Conservation (phyloP, 2,888 invertebrate genomes). For the Rhabditophanes sp. region DNA sequence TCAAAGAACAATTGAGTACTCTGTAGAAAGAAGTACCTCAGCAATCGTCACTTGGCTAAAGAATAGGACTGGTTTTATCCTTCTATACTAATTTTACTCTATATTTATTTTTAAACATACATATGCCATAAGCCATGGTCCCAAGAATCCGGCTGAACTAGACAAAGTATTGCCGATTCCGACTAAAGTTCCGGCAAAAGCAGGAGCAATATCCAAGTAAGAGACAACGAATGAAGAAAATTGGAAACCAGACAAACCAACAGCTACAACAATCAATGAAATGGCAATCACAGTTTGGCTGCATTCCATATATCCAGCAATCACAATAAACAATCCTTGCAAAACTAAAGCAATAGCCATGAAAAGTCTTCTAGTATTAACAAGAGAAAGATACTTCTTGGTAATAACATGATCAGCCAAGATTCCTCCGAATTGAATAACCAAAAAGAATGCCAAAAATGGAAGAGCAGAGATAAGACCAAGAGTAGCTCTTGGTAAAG, state of each 20-base stretch:
- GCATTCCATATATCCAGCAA: slow-evolving; percentile 35
- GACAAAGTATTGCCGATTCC: slow-evolving; percentile 43
- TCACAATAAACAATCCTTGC: slow-evolving; percentile 40
- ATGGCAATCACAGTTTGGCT: slow-evolving; percentile 41
- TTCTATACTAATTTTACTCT: too few species aligned
- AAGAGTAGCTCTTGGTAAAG: slow-evolving; percentile 10
- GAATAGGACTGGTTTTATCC: slow-evolving; percentile 18
- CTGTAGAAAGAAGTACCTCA: neutral
- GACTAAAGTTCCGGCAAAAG: slow-evolving; percentile 33
- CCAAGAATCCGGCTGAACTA: slow-evolving; percentile 43
- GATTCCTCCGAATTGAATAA: slow-evolving; percentile 40
- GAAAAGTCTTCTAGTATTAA: slow-evolving; percentile 40
- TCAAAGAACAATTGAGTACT: too few species aligned
- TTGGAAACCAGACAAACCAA: slow-evolving; percentile 41
- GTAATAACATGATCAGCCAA: slow-evolving; percentile 33
- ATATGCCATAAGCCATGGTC: slow-evolving; percentile 33
- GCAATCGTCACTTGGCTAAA: too few species aligned
- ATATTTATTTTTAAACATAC: too few species aligned
- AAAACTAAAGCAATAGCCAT: slow-evolving; percentile 39
- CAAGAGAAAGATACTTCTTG: slow-evolving; percentile 24
- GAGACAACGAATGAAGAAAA: slow-evolving; percentile 43
- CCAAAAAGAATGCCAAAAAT: slow-evolving; percentile 40
- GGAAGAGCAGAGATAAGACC: slow-evolving; percentile 42
- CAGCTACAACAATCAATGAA: slow-evolving; percentile 27
- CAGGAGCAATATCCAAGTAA: slow-evolving; percentile 43